Percentiles rank a stretch among this genome's conserved stretches.
phyloP scores from a whole-genome alignment of 2,113 vertebrate genomes.

The Dasyornis broadbenti region DNA sequence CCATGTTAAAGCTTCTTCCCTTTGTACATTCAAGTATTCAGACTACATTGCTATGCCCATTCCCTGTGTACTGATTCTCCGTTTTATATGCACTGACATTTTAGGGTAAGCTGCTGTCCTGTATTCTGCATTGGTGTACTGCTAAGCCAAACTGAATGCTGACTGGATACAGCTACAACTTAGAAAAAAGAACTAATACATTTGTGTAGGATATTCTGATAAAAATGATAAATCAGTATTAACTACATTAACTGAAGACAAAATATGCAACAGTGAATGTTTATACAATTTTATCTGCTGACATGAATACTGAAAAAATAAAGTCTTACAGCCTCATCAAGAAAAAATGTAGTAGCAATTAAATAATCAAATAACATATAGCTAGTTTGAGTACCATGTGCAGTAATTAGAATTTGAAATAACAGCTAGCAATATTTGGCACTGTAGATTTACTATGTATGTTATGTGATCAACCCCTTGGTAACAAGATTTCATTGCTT shows the following conservation, averaged over 20 bases:
- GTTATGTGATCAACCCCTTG: not conserved
- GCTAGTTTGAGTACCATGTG: not conserved
- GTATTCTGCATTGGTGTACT: not conserved
- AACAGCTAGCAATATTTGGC: not conserved
- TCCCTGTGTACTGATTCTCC: not conserved
- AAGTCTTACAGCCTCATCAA: not conserved
- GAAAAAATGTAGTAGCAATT: not conserved
- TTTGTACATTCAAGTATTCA: not conserved
- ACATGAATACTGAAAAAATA: not conserved
- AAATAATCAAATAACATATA: not conserved
- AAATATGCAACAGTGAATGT: not conserved
- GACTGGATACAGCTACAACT: not conserved
- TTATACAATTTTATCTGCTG: not conserved
- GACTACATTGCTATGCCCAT: fast-evolving
- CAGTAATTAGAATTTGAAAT: not conserved
- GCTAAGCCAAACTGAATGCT: not conserved
- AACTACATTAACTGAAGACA: not conserved
- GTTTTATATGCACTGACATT: not conserved
- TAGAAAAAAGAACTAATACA: not conserved
- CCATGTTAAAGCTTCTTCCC: not conserved
- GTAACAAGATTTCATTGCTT: not conserved
- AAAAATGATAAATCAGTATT: not conserved
- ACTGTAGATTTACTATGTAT: not conserved
- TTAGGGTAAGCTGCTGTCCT: not conserved
- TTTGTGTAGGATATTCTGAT: not conserved